Evolutionary conservation across 1,140 invertebrate genomes (phyloP).

Genomic region (Lepidostoma basale): DNA sequence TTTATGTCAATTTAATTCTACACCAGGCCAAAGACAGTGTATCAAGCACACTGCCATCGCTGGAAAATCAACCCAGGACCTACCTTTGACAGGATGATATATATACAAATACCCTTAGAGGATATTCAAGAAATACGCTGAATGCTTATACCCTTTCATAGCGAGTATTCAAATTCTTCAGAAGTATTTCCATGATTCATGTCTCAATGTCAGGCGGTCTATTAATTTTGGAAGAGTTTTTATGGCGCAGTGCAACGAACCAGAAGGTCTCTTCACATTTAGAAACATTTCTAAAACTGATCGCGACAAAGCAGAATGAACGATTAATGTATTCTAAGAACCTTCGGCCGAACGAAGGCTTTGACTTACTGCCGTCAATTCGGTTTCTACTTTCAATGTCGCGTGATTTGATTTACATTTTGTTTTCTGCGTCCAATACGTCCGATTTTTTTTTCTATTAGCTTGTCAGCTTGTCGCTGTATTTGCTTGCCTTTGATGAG

Average conservation of each 20-base stretch:
- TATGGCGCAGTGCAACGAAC: neutral
- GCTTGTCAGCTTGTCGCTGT: too few species aligned
- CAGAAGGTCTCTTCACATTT: constrained; percentile 2
- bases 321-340: constrained; percentile 17
- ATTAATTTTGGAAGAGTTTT: constrained; percentile 23
- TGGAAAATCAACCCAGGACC: too few species aligned
- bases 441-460: too few species aligned
- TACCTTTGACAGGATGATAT: too few species aligned
- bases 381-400: constrained; percentile 20
- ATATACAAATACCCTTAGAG: too few species aligned
- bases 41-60: too few species aligned
- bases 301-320: constrained; percentile 3
- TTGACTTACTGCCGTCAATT: neutral
- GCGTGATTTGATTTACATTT: neutral
- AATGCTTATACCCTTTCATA: constrained; percentile 3
- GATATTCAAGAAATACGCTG: too few species aligned
- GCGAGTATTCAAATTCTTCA: neutral
- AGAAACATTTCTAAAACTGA: constrained; percentile 6
- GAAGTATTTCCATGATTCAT: neutral
- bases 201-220: neutral
- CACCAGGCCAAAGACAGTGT: too few species aligned
- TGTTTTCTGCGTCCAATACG: too few species aligned
- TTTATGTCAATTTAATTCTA: too few species aligned
- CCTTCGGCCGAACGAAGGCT: neutral
- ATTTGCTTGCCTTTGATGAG: neutral